phyloP scores from a whole-genome alignment of 2,113 vertebrate genomes.

The Dendrocopos noguchii region DNA sequence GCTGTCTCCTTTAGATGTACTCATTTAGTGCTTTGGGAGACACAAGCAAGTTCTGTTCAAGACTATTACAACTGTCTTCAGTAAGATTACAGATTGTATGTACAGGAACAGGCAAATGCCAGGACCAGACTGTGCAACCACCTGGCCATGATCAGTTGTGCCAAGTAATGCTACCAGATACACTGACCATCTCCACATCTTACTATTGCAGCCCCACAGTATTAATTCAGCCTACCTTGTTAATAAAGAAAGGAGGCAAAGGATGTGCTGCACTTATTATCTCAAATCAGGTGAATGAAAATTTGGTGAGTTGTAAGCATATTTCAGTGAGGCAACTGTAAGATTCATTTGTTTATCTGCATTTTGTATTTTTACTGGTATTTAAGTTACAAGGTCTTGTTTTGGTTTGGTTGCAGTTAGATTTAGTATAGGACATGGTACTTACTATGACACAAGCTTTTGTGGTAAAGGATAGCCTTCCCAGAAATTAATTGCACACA shows the following conservation, averaged over 20 bases:
- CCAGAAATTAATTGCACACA: not conserved
- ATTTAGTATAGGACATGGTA: not conserved
- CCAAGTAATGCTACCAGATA: not conserved
- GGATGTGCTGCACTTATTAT: not conserved
- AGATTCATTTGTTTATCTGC: not conserved
- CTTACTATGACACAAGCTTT: not conserved
- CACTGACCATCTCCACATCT: not conserved
- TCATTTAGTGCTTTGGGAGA: not conserved
- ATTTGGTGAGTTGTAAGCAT: not conserved
- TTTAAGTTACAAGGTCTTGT: not conserved
- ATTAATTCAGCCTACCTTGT: not conserved
- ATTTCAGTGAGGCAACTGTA: not conserved
- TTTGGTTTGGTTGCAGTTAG: not conserved
- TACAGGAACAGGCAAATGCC: not conserved
- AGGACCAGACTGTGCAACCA: conserved; percentile 45
- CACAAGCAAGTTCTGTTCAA: not conserved
- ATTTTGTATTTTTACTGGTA: not conserved
- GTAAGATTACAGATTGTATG: not conserved
- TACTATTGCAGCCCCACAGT: not conserved
- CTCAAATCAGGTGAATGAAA: not conserved
- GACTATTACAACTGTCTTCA: conserved; percentile 6
- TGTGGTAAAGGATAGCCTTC: not conserved
- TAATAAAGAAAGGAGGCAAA: not conserved
- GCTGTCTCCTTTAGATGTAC: not conserved
- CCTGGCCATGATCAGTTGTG: not conserved